Conservation (phyloP, 2,113 vertebrate species). For the Cranoglanis bouderius region DNA sequence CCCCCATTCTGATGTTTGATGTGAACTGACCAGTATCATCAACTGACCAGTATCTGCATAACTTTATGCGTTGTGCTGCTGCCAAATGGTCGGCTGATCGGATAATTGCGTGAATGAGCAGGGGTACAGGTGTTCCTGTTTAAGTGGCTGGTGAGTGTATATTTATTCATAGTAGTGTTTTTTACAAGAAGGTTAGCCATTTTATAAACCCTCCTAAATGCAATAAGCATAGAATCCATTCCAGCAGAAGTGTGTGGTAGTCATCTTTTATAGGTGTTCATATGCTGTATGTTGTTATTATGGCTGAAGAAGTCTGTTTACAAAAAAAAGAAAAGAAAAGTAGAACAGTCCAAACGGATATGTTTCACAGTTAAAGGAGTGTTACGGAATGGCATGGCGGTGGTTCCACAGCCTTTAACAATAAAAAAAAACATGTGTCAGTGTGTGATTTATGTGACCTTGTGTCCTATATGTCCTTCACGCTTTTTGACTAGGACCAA, state of each 20-base stretch:
- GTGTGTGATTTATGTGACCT: no score
- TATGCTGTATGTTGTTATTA: no score
- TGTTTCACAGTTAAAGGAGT: no score
- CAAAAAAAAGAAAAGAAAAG: no score
- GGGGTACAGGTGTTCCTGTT: neutral
- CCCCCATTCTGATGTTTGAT: neutral
- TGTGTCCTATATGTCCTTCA: no score
- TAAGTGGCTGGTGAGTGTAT: neutral
- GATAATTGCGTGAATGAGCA: neutral
- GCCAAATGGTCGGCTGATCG: neutral
- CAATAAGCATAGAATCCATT: neutral
- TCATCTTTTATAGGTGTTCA: no score
- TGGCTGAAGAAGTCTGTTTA: no score
- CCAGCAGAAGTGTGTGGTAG: neutral
- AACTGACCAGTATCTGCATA: neutral
- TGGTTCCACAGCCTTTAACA: no score
- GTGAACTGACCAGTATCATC: neutral
- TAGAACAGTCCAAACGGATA: no score
- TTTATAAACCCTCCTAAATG: neutral
- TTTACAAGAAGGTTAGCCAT: neutral
- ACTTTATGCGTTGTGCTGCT: neutral
- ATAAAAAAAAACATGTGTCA: no score
- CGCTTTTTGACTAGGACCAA: no score
- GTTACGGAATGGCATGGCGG: no score
- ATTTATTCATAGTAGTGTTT: neutral